Percentiles rank a stretch among this genome's conserved stretches.
phyloP scores from a whole-genome alignment of 1,140 invertebrate species.

The Macrobrachium nipponense region DNA sequence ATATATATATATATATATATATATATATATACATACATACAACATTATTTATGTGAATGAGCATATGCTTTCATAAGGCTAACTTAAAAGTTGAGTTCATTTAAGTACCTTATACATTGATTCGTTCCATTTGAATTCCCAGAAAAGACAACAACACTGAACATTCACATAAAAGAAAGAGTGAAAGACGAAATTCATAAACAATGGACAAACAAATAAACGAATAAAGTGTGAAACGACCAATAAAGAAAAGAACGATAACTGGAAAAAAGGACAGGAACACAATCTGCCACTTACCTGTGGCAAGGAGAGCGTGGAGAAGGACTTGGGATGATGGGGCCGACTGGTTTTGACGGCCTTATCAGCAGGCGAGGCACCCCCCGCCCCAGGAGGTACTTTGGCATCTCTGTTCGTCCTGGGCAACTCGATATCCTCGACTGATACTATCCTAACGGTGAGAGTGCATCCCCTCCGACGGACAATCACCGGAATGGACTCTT shows the following conservation, averaged over 20 bases:
- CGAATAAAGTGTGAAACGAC: background rate
- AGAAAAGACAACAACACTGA: background rate
- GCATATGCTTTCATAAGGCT: background rate
- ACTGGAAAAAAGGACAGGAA: background rate
- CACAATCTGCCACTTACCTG: constrained; percentile 46
- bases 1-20: constrained; percentile 30
- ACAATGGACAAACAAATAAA: background rate
- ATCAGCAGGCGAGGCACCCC: background rate
- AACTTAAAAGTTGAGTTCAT: background rate
- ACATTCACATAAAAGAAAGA: background rate
- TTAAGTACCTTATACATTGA: background rate
- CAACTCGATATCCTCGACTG: constrained; percentile 64
- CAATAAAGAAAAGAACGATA: background rate
- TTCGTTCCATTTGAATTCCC: background rate
- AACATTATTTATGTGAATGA: background rate
- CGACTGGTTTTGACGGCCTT: background rate
- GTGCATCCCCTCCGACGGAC: constrained; percentile 69
- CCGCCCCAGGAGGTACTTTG: background rate
- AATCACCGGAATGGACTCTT: constrained; percentile 70
- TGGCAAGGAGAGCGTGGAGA: constrained; percentile 51
- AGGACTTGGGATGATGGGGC: constrained; percentile 26
- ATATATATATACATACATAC: constrained; percentile 3
- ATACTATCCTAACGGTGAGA: constrained; percentile 68
- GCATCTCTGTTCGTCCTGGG: background rate
- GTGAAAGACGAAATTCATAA: background rate